phyloP scores from a whole-genome alignment of 1,140 invertebrate species.

The Wasmannia auropunctata region DNA sequence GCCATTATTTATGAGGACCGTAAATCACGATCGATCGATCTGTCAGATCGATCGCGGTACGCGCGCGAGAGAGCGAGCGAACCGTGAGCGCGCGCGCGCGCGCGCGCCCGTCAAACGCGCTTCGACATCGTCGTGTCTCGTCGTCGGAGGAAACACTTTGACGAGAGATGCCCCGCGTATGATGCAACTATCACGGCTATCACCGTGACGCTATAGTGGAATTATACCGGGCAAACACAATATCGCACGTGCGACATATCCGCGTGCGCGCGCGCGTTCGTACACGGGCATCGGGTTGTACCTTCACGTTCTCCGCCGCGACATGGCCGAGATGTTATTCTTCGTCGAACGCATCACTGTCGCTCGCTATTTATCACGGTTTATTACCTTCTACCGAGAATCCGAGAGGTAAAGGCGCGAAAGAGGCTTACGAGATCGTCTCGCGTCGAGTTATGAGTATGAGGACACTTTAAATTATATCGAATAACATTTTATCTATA shows the following conservation, averaged over 20 bases:
- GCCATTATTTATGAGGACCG: slow-evolving; percentile 47
- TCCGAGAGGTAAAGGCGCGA: neutral
- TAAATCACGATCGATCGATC: slow-evolving; percentile 64
- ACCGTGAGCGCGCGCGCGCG: neutral
- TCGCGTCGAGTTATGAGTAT: neutral
- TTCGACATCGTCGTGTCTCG: slow-evolving; percentile 56
- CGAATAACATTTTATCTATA: neutral
- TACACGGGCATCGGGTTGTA: neutral
- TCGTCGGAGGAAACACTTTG: slow-evolving; percentile 64
- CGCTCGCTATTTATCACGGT: slow-evolving; percentile 23
- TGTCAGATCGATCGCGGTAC: slow-evolving; percentile 41
- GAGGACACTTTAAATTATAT: neutral
- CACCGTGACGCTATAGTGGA: slow-evolving; percentile 53
- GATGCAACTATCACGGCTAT: slow-evolving; percentile 55
- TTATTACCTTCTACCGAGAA: slow-evolving; percentile 19
- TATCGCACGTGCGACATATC: slow-evolving; percentile 23
- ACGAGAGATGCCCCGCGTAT: slow-evolving; percentile 45
- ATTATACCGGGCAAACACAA: slow-evolving; percentile 52
- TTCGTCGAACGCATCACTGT: neutral
- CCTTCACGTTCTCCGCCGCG: neutral
- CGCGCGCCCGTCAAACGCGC: slow-evolving; percentile 27
- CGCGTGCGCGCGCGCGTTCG: neutral
- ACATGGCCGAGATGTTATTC: slow-evolving; percentile 17
- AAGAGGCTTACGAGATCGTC: neutral
- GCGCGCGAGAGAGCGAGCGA: no score